phyloP scores from a whole-genome alignment of 2,113 vertebrate genomes.

The Podarcis raffonei region DNA sequence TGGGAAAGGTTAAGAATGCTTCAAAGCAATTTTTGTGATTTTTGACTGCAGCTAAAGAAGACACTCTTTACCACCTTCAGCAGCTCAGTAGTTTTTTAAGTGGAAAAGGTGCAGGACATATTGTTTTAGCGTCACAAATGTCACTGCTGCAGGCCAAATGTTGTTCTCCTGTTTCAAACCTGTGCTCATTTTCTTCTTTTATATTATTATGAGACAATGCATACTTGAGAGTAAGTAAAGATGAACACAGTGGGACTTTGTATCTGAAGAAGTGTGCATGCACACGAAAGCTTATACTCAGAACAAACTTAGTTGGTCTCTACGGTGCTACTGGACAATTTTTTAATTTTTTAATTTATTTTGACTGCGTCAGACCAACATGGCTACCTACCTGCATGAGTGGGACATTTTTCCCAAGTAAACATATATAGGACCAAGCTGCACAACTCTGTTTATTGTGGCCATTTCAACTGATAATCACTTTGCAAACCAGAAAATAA shows the following conservation, averaged over 20 bases:
- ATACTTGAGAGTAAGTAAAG: not conserved
- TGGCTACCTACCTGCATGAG: too few relatives aligned
- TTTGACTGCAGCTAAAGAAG: slow-evolving; percentile 8
- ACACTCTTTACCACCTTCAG: not conserved
- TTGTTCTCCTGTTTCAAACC: slow-evolving; percentile 6
- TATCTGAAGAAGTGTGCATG: too few relatives aligned
- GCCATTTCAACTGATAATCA: not conserved
- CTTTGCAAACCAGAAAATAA: not conserved
- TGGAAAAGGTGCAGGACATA: slow-evolving; percentile 3
- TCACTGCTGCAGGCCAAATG: slow-evolving; percentile 37
- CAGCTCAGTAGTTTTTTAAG: slow-evolving; percentile 17
- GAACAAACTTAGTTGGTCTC: too few relatives aligned
- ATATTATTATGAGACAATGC: not conserved
- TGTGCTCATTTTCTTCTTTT: not conserved
- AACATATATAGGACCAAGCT: not conserved
- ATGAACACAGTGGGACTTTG: not conserved
- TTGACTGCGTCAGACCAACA: too few relatives aligned
- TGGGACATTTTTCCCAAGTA: not conserved
- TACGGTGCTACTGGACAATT: too few relatives aligned
- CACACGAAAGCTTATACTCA: too few relatives aligned
- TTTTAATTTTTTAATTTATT: too few relatives aligned
- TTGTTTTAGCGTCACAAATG: slow-evolving; percentile 28
- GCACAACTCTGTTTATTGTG: not conserved
- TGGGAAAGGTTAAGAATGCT: not conserved
- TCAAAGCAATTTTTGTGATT: slow-evolving; percentile 5